Conservation (phyloP, 92 coral and sea anemone genomes). For the Blastomussa wellsi region DNA sequence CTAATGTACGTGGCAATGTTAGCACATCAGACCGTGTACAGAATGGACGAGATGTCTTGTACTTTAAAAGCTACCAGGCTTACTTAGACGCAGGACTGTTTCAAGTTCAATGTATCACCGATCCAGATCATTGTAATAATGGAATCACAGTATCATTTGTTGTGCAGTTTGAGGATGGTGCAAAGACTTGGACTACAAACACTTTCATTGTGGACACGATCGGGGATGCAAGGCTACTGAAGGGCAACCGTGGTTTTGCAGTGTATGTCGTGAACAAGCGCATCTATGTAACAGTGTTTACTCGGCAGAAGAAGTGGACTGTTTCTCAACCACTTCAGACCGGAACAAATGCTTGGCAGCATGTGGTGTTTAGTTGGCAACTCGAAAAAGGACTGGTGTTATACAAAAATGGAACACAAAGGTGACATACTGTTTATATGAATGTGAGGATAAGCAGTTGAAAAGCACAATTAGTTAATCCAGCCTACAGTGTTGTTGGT, state of each 20-base stretch:
- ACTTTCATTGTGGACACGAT: conserved; percentile 78
- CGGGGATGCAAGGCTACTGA: conserved; percentile 41
- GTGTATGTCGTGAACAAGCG: conserved; percentile 61
- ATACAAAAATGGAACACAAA: conserved; percentile 66
- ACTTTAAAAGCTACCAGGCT: conserved; percentile 55
- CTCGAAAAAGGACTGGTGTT: conserved; percentile 51
- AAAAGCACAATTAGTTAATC: no score
- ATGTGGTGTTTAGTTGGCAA: conserved; percentile 81
- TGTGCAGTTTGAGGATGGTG: conserved; percentile 69
- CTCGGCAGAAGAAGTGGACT: conserved; percentile 44
- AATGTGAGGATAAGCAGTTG: no score
- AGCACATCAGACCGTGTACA: conserved; percentile 50
- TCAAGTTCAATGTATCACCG: conserved; percentile 62
- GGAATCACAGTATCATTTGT: conserved; percentile 82
- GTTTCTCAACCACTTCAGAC: conserved; percentile 46
- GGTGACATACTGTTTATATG: conserved; percentile 41
- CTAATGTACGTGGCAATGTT: conserved; percentile 69
- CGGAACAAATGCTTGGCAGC: conserved; percentile 72
- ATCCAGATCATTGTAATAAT: conserved; percentile 61
- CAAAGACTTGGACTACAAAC: conserved; percentile 66
- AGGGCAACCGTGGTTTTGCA: conserved; percentile 73
- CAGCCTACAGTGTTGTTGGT: no score
- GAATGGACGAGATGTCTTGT: conserved; percentile 57
- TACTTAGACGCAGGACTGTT: conserved; percentile 62
- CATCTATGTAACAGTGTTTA: conserved; percentile 63